These are phyloP conservation scores for Peromyscus attwateri DNA, from an alignment of 2,797 vertebrate species.

Conservation along the genomic window DNA sequence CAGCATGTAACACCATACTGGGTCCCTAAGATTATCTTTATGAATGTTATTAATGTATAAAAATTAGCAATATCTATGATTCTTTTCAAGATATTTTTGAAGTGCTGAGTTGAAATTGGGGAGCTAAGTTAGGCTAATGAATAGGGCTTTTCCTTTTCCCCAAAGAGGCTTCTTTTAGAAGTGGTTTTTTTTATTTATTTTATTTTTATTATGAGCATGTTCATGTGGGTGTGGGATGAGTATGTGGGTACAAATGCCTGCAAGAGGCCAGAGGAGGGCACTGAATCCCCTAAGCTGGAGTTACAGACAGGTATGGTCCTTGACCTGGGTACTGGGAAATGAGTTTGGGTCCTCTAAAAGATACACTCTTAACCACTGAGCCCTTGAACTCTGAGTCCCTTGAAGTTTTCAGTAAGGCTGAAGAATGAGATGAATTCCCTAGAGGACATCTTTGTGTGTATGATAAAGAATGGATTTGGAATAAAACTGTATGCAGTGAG, in stretches of 20 bases:
- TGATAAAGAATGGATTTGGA: neutral
- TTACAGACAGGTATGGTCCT: neutral
- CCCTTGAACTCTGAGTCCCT: no score
- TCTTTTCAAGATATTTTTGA: neutral
- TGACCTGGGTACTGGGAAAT: no score
- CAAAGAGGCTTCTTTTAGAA: neutral
- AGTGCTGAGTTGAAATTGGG: neutral
- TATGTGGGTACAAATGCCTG: neutral
- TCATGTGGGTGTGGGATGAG: neutral
- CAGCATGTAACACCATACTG: no score
- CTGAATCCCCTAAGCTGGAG: neutral
- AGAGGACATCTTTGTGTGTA: neutral
- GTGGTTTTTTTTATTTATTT: neutral
- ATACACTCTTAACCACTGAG: neutral
- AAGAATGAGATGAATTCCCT: neutral
- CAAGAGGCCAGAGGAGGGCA: neutral
- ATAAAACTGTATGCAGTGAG: neutral
- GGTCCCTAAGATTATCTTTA: neutral
- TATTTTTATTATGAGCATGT: neutral
- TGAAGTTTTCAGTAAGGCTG: neutral
- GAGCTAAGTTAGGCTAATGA: neutral
- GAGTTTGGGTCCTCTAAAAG: neutral
- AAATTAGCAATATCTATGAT: neutral
- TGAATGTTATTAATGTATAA: constrained; percentile 21
- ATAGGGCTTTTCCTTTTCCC: neutral